Evolutionary conservation across 2,113 vertebrate species (phyloP).

Genomic region (Murina feae): DNA sequence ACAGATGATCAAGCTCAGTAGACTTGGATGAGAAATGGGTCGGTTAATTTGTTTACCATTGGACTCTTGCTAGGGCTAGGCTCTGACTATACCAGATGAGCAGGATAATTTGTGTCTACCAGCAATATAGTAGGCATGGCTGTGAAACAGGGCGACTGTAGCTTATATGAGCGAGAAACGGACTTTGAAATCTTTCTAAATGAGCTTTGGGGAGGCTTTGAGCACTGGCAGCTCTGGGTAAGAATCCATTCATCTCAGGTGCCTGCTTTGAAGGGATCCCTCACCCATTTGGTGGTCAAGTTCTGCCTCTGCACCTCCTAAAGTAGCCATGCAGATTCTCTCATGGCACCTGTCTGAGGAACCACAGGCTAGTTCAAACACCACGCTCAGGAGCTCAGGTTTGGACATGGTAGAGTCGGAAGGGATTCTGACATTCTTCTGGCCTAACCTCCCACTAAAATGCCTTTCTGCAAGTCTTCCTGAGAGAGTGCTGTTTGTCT

Average conservation of each 20-base stretch:
- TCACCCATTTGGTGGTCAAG: background rate
- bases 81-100: background rate
- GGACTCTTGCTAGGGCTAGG: background rate
- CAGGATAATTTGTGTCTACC: background rate
- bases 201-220: background rate
- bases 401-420: background rate
- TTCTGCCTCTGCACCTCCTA: background rate
- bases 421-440: conserved; percentile 21
- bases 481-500: background rate
- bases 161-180: background rate
- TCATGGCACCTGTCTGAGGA: conserved; percentile 15
- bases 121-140: background rate
- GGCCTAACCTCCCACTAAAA: background rate
- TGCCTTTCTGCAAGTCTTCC: background rate
- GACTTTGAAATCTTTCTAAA: conserved; percentile 28
- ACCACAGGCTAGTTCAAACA: conserved; percentile 76
- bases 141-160: background rate
- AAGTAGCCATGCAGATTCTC: conserved; percentile 51
- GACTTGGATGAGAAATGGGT: conserved; percentile 13
- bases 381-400: conserved; percentile 27
- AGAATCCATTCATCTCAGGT: conserved; percentile 6
- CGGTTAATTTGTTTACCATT: background rate
- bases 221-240: conserved; percentile 21
- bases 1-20: conserved; percentile 2
- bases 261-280: conserved; percentile 36